Evolutionary conservation across 2,113 vertebrate genomes (phyloP).

Genomic region (Coptodon bakossiorum): DNA sequence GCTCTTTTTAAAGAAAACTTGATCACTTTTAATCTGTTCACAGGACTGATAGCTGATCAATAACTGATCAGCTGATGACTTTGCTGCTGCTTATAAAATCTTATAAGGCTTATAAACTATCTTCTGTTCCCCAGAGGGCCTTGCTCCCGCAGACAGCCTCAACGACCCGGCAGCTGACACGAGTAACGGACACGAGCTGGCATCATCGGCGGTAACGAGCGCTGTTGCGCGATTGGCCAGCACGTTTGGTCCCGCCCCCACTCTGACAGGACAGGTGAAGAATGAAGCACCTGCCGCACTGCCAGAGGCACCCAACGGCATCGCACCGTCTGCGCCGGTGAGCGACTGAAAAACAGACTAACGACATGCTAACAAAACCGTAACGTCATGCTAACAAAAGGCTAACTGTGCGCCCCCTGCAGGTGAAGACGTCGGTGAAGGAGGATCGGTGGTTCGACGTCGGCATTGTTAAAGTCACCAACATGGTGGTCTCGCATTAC

Average conservation of each 20-base stretch:
- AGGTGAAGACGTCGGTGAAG: slow-evolving; percentile 64
- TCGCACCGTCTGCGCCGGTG: slow-evolving; percentile 34
- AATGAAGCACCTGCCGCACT: slow-evolving; percentile 53
- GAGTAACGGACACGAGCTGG: slow-evolving; percentile 74
- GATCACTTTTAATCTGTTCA: rapidly evolving
- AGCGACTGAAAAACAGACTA: neutral
- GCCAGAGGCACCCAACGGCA: slow-evolving; percentile 76
- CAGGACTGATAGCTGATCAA: neutral
- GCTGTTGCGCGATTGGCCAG: slow-evolving; percentile 69
- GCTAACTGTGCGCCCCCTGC: neutral
- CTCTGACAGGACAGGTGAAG: slow-evolving; percentile 67
- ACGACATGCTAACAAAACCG: neutral
- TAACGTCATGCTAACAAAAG: neutral
- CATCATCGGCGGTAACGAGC: slow-evolving; percentile 67
- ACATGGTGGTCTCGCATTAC: slow-evolving; percentile 81
- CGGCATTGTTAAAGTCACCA: slow-evolving; percentile 81
- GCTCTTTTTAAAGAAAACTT: neutral
- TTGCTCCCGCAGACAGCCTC: slow-evolving; percentile 83
- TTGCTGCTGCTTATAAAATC: neutral
- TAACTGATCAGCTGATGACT: neutral
- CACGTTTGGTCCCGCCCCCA: slow-evolving; percentile 66
- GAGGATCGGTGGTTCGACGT: slow-evolving; percentile 83
- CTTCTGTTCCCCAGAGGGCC: slow-evolving; percentile 64
- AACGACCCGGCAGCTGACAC: slow-evolving; percentile 77
- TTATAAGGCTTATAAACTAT: neutral